Evolutionary conservation across 2,888 invertebrate genomes (phyloP).

Genomic region (Ectobius pallidus): DNA sequence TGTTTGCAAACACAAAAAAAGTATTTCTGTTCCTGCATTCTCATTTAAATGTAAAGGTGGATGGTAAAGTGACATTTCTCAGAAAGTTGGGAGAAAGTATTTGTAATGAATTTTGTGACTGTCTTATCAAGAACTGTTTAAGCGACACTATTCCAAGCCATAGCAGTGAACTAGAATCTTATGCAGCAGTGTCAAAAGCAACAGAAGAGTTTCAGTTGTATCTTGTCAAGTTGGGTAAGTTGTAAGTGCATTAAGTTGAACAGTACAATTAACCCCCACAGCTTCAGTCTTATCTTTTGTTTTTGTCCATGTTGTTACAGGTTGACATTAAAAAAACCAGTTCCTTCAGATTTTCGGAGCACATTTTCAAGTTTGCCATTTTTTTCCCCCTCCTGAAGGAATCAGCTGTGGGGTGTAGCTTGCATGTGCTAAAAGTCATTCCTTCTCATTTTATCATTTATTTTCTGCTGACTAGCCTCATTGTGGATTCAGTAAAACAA

Average conservation of each 20-base stretch:
- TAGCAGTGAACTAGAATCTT: constrained; percentile 71
- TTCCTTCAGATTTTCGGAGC: no score
- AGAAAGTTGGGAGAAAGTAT: constrained; percentile 58
- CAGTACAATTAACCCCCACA: no score
- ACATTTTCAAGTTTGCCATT: no score
- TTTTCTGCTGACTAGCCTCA: no score
- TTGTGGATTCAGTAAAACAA: no score
- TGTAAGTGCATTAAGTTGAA: neutral
- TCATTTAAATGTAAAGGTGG: constrained; percentile 60
- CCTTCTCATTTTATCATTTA: no score
- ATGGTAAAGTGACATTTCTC: constrained; percentile 58
- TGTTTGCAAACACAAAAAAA: constrained; percentile 47
- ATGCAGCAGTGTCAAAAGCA: constrained; percentile 65
- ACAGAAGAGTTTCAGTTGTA: constrained; percentile 70
- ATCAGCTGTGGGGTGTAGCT: no score
- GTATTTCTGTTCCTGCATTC: constrained; percentile 65
- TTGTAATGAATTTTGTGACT: constrained; percentile 65
- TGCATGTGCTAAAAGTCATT: no score
- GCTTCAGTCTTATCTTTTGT: no score
- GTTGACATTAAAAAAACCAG: no score
- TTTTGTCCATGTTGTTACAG: no score
- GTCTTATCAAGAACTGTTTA: constrained; percentile 75
- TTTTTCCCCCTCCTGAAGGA: no score
- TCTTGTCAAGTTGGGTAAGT: constrained; percentile 58
- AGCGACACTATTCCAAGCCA: constrained; percentile 77